Conservation (phyloP, 2,797 vertebrate genomes). For the Balearica regulorum region DNA sequence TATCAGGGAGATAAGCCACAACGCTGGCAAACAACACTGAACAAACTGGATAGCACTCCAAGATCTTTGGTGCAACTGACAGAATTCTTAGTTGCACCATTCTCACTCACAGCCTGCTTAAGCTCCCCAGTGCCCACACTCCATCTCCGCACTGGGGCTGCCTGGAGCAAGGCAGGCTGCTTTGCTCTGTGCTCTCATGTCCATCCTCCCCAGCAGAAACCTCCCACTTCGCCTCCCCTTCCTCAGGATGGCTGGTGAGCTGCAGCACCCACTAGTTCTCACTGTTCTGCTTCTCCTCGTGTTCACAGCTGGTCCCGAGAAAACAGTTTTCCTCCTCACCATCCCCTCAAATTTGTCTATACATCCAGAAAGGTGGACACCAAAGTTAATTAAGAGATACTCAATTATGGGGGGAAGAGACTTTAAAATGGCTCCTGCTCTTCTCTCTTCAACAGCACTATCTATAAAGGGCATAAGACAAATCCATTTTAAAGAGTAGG, state of each 20-base stretch:
- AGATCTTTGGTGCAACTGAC: not conserved
- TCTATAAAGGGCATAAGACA: not conserved
- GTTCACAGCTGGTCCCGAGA: not conserved
- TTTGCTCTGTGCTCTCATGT: not conserved
- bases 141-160: not conserved
- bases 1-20: not conserved
- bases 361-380: not conserved
- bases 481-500: not conserved
- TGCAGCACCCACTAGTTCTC: not conserved
- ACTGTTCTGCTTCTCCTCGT: not conserved
- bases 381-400: not conserved
- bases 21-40: not conserved
- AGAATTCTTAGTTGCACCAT: not conserved
- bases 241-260: not conserved
- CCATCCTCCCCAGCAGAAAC: not conserved
- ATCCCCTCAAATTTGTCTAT: not conserved
- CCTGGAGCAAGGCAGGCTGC: not conserved
- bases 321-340: not conserved
- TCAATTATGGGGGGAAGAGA: not conserved
- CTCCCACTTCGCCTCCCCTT: not conserved
- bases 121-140: not conserved
- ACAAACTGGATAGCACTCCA: not conserved
- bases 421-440: not conserved
- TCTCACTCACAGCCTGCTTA: not conserved
- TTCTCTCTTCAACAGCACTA: not conserved